Base-by-base conservation (phyloP, 2,888 invertebrate species). In the Neoitamus cyanurus region DNA sequence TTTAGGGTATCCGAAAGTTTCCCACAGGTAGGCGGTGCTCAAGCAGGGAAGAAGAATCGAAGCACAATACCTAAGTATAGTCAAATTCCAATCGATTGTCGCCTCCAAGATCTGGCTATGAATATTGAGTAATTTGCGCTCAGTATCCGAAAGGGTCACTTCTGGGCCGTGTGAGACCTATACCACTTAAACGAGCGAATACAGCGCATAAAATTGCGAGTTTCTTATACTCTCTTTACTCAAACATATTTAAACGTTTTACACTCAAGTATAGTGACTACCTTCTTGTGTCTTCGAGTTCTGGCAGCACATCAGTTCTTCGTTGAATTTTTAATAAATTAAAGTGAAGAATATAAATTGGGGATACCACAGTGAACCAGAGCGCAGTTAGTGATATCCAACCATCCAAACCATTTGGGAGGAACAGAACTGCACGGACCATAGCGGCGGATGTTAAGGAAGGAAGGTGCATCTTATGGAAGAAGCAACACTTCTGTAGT, bases 261-360 rank as follows among this genome's bases (percentile, higher is more conserved):
- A 28, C 80, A 58, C 31, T 31, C 58, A 28, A 20, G 15, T 58
- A 58, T 20, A 34, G 68, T 68, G 48, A 31, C 80, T 31, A 25
- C 15, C 68, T 48, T 80, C 80, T 68, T 68, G 36, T 77, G 80
- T 80, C 80, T 80, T 80, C 58, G 68, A 34, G 80, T 80, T 48
- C 58, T 80, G 68, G 34, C 68, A 68, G 80, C 20, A 25, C 58
- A 68, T 30, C 48, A 80, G 68, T 31, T 80, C 90, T 89, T 89
- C 90, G 90, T 90, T 90, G 91, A 90, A 91, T 91, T 90, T 90
- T 90, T 90, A 90, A 90, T 90, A 91, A 91, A 91, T 91, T 90
- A 89, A 89, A 89, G 89, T 89, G 90, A 90, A 90, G 91, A 90
- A 91, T 91, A 91, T 91, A 91, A 91, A 91, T 91, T 90, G 91